Evolutionary conservation across 2,113 vertebrate species (phyloP).

Genomic region (Martes martes): DNA sequence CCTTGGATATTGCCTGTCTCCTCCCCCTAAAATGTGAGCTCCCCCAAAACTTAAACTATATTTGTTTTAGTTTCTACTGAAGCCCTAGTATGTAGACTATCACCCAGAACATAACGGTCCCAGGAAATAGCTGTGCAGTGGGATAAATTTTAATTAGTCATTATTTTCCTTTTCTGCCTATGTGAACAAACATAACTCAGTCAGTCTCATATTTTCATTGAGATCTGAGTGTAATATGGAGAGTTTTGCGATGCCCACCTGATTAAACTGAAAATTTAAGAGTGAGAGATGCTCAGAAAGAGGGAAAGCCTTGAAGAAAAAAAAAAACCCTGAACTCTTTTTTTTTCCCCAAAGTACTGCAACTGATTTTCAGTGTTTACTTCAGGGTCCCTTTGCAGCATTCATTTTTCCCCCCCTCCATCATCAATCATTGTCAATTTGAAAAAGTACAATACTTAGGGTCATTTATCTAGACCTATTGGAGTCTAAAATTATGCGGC

Average conservation of each 20-base stretch:
- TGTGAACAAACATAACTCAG: slow-evolving; percentile 66
- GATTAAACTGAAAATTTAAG: slow-evolving; percentile 72
- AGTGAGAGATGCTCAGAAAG: slow-evolving; percentile 58
- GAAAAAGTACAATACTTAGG: slow-evolving; percentile 92
- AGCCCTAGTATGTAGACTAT: not conserved
- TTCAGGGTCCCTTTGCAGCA: slow-evolving; percentile 88
- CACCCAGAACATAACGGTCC: not conserved
- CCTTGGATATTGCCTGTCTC: not conserved
- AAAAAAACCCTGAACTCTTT: slow-evolving; percentile 57
- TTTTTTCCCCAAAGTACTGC: slow-evolving; percentile 74
- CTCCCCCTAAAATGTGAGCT: not conserved
- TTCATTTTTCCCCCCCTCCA: slow-evolving; percentile 86
- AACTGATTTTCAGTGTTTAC: slow-evolving; percentile 89
- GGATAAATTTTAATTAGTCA: not conserved
- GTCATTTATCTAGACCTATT: slow-evolving; percentile 94
- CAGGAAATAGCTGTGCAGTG: not conserved
- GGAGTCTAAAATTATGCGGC: slow-evolving; percentile 91
- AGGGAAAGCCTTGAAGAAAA: slow-evolving; percentile 70
- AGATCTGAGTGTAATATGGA: slow-evolving; percentile 63
- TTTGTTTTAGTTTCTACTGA: not conserved
- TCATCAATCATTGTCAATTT: slow-evolving; percentile 95
- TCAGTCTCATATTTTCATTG: slow-evolving; percentile 56
- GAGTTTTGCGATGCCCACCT: slow-evolving; percentile 50
- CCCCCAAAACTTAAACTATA: not conserved
- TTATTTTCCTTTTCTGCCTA: slow-evolving; percentile 35